A percentile compares a stretch with the other conserved stretches of the same genome.
Conservation (phyloP, 2,888 invertebrate species). For the Sclerodermus sp. region DNA sequence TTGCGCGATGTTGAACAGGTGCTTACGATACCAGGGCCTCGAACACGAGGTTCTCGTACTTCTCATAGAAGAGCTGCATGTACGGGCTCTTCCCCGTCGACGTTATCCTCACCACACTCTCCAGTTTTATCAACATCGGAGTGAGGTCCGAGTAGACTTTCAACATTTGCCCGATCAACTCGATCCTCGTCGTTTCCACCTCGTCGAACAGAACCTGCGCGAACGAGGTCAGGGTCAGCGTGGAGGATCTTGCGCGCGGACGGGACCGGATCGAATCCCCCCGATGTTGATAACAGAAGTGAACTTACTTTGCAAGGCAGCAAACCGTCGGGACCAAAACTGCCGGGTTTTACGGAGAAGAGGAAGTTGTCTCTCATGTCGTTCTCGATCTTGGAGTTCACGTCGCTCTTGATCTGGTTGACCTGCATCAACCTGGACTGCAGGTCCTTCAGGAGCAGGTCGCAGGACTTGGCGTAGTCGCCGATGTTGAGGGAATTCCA, state of each 20-base stretch:
- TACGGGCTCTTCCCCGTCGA: constrained; percentile 73
- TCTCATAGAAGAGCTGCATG: constrained; percentile 77
- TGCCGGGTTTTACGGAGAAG: constrained; percentile 22
- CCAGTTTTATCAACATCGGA: constrained; percentile 82
- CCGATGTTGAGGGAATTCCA: constrained; percentile 85
- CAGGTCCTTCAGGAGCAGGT: constrained; percentile 63
- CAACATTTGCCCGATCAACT: constrained; percentile 69
- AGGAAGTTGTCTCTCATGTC: constrained; percentile 43
- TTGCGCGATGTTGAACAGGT: not conserved
- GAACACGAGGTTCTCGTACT: constrained; percentile 83
- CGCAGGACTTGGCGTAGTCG: constrained; percentile 69
- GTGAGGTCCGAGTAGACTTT: constrained; percentile 79
- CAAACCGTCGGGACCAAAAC: constrained; percentile 16
- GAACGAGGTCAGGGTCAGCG: no score
- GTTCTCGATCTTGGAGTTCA: constrained; percentile 38
- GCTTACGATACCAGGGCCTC: constrained; percentile 65
- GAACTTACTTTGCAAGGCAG: constrained; percentile 35
- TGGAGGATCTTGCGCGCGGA: no score
- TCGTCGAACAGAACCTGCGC: constrained; percentile 40
- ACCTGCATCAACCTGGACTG: constrained; percentile 70
- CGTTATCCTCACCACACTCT: constrained; percentile 79
- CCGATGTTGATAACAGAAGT: no score
- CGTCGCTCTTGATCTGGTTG: constrained; percentile 59
- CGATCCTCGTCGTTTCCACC: constrained; percentile 70
- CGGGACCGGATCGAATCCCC: no score